Percentiles rank a stretch among this genome's conserved stretches.
phyloP scores from a whole-genome alignment of 2,888 invertebrate genomes.

The Aporophyla nigra region DNA sequence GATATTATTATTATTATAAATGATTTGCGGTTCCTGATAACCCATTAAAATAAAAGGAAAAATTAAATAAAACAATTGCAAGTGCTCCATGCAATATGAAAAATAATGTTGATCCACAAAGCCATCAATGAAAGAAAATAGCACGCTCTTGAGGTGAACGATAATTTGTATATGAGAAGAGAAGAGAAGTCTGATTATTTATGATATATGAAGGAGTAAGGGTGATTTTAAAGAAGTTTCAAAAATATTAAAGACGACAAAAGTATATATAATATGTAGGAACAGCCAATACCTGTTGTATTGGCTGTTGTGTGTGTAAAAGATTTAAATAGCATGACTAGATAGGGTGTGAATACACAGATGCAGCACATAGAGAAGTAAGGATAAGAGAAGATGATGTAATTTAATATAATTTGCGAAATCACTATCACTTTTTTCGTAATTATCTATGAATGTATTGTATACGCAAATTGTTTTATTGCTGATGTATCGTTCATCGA shows the following conservation, averaged over 20 bases:
- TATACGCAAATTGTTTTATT: slow-evolving; percentile 8
- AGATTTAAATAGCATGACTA: no score
- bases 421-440: neutral
- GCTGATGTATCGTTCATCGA: neutral
- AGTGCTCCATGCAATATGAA: neutral
- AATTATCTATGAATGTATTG: neutral
- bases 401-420: neutral
- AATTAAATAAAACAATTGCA: neutral
- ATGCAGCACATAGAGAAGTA: neutral
- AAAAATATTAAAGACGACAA: neutral
- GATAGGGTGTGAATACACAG: neutral
- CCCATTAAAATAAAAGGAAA: neutral
- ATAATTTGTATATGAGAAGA: neutral
- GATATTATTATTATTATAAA: no score
- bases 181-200: no score
- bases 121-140: neutral
- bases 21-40: neutral
- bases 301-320: neutral
- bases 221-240: neutral
- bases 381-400: neutral
- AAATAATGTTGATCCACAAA: no score
- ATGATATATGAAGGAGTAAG: neutral
- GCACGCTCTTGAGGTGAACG: neutral
- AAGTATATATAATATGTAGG: no score
- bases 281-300: no score